A percentile compares a stretch with the other conserved stretches of the same genome.
Conservation (phyloP, 2,888 invertebrate species). For the Trachelus tabidus region DNA sequence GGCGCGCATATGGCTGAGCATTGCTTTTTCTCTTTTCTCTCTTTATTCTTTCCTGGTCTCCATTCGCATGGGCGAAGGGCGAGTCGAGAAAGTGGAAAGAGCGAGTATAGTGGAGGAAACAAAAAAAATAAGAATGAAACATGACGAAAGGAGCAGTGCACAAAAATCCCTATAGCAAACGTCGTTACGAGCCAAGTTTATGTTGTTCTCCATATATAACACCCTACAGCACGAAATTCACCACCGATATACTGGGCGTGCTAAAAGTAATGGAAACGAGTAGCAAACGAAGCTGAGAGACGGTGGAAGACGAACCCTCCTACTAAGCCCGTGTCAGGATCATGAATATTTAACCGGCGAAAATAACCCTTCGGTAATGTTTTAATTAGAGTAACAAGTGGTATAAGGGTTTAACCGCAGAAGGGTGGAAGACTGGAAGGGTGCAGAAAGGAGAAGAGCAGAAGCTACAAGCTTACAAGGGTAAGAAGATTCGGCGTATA, state of each 20-base stretch:
- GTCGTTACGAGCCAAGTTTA: conserved; percentile 55
- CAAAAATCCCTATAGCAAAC: conserved; percentile 53
- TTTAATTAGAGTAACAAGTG: not conserved
- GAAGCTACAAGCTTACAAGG: too few relatives aligned
- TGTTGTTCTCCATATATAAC: conserved; percentile 40
- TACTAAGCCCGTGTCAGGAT: too few relatives aligned
- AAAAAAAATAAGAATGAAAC: too few relatives aligned
- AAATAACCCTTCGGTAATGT: not conserved
- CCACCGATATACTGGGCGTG: conserved; percentile 38
- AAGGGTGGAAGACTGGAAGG: too few relatives aligned
- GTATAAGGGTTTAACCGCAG: too few relatives aligned
- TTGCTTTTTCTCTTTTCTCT: conserved; percentile 23
- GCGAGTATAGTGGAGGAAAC: too few relatives aligned
- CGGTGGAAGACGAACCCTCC: not conserved
- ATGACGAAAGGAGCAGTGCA: conserved; percentile 27
- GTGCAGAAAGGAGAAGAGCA: too few relatives aligned
- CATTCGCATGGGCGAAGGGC: conserved; percentile 37
- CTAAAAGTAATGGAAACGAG: conserved; percentile 26
- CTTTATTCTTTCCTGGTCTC: conserved; percentile 29
- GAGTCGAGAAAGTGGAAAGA: conserved; percentile 1
- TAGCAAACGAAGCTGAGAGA: not conserved
- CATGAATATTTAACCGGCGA: not conserved
- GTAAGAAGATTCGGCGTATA: too few relatives aligned
- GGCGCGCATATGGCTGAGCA: conserved; percentile 37
- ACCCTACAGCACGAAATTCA: conserved; percentile 42